phyloP scores from a whole-genome alignment of 2,113 vertebrate species.

The Mus spicilegus region DNA sequence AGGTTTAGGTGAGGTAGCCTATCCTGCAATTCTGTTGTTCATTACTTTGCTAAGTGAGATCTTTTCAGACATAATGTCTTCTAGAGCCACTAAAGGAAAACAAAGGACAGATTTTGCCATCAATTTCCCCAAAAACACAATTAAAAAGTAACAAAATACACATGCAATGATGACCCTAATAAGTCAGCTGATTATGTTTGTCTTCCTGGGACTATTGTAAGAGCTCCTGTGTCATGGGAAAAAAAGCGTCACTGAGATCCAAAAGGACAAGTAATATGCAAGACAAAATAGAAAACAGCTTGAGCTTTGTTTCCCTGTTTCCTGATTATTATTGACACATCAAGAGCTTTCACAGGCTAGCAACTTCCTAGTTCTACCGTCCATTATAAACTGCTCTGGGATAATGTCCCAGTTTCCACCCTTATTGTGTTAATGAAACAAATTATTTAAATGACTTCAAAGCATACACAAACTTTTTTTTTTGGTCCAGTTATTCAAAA shows the following conservation, averaged over 20 bases:
- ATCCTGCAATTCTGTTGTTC: not conserved
- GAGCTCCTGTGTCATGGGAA: not conserved
- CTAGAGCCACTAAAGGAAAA: not conserved
- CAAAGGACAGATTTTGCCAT: not conserved
- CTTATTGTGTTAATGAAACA: not conserved
- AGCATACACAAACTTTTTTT: not conserved
- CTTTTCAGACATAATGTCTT: not conserved
- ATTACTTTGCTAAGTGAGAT: not conserved
- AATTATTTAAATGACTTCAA: not conserved
- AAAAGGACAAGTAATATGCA: not conserved
- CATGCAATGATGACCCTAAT: not conserved
- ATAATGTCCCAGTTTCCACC: not conserved
- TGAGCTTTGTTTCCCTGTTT: not conserved
- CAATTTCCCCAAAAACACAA: not conserved
- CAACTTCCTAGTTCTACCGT: not conserved
- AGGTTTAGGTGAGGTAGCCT: not conserved
- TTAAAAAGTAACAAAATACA: slow-evolving; percentile 11
- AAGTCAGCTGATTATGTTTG: slow-evolving; percentile 8
- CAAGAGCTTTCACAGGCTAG: not conserved
- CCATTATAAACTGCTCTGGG: not conserved
- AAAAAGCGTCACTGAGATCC: not conserved
- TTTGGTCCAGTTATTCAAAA: not conserved
- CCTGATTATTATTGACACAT: not conserved
- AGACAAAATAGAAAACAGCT: not conserved
- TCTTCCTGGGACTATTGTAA: not conserved